phyloP scores from a whole-genome alignment of 35 echinoderm and acorn worm species.

The Apostichopus parvimensis region DNA sequence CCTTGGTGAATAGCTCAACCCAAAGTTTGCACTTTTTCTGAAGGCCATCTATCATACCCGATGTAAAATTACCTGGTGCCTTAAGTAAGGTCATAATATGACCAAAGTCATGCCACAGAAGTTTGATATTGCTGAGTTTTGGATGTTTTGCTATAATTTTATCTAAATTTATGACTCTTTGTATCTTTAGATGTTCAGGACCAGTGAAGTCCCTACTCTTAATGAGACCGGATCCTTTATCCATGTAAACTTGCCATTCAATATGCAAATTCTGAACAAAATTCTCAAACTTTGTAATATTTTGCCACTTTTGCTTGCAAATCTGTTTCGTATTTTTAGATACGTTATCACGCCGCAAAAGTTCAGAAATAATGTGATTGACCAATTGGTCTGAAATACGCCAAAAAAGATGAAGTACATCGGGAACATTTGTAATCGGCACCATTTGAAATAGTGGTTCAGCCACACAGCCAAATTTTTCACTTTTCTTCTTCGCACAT shows the following conservation, averaged over 20 bases:
- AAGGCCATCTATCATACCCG: not conserved
- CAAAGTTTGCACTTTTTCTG: not conserved
- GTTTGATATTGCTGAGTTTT: not conserved
- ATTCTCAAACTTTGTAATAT: conserved; percentile 16
- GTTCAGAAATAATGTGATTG: conserved; percentile 13
- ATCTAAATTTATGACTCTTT: not conserved
- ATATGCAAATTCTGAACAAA: not conserved
- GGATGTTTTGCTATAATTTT: not conserved
- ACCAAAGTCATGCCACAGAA: not conserved
- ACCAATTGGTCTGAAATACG: conserved; percentile 27
- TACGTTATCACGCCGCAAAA: conserved; percentile 2
- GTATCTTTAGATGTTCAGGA: conserved; percentile 1
- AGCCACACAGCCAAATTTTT: not conserved
- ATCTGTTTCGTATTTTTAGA: conserved; percentile 1
- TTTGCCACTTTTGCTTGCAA: not conserved
- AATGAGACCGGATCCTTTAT: not conserved
- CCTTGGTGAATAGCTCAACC: not conserved
- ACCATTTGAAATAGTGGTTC: not conserved
- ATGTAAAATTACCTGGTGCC: not conserved
- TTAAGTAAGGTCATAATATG: not conserved
- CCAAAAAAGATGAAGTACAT: not conserved
- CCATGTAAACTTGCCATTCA: not conserved
- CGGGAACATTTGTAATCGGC: not conserved
- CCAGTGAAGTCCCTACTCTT: conserved; percentile 23
- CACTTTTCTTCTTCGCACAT: not conserved